Evolutionary conservation across 2,797 vertebrate species (phyloP), one percentile per base, ranked within the genome.

Genomic region (Parambassis ranga): DNA sequence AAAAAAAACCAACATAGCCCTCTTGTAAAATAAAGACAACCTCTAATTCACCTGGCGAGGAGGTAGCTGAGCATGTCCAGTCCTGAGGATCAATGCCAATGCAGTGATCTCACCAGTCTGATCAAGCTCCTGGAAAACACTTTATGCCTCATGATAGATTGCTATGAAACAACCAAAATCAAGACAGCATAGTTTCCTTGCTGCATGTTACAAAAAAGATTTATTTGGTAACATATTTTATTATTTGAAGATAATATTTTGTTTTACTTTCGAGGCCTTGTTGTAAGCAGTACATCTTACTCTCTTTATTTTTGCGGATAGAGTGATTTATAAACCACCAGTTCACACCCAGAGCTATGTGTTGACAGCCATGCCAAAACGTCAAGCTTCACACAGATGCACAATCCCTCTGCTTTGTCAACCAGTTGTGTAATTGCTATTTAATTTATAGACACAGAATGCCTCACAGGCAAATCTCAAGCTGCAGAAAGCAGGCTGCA

Each of bases 391-490:
- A 38, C 38, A 33, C 80, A 82, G 64, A 72, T 81, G 67, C 71
- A 73, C 59, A 86, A 90, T 88, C 77, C 76, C 38, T 68, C 59
- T 59, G 61, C 66, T 85, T 89, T 90, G 84, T 83, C 71, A 89
- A 69, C 62, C 72, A 65, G 67, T 82, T 84, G 57, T 85, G 38
- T 89, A 91, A 89, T 87, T 89, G 83, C 85, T 81, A 32, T 89
- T 79, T 79, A 90, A 89, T 92, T 91, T 91, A 91, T 90, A 62
- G 87, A 76, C 61, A 10, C 33, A 47, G 47, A 69, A 84, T 60
- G 63, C 77, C 85, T 86, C 33, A 6, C 47, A 74, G 88, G 85
- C 35, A 76, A 75, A 74, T 50, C 30, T n/a, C 26, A 39, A 59
- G 65, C 75, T 81, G 70, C 51, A 75, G 53, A 72, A 75, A 63